Evolutionary conservation across 2,888 invertebrate genomes (phyloP).

Genomic region (Melieria omissa): DNA sequence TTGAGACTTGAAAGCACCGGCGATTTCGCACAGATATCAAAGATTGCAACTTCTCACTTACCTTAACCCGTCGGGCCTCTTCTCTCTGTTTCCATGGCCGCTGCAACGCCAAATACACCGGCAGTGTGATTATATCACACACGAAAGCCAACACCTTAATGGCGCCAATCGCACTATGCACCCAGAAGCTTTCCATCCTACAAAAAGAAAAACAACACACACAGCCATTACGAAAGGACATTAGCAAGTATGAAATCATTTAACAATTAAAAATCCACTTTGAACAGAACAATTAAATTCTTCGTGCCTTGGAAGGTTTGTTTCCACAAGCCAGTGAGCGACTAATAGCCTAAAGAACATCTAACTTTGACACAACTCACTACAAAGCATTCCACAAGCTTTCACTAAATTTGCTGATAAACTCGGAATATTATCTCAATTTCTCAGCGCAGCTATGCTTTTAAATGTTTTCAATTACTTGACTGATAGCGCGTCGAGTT

Average conservation of each 20-base stretch:
- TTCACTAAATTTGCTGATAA: too few species aligned
- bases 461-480: too few species aligned
- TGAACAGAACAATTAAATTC: too few species aligned
- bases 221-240: conserved; percentile 28
- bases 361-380: too few species aligned
- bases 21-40: background rate
- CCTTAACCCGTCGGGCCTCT: conserved; percentile 82
- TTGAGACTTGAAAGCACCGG: background rate
- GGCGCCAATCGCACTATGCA: conserved; percentile 78
- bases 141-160: conserved; percentile 85
- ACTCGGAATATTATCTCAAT: too few species aligned
- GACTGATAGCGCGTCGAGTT: too few species aligned
- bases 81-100: conserved; percentile 87
- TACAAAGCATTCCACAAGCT: too few species aligned
- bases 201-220: conserved; percentile 46
- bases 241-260: background rate
- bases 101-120: conserved; percentile 88
- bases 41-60: conserved; percentile 60
- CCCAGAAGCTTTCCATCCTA: conserved; percentile 76
- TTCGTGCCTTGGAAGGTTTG: too few species aligned
- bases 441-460: too few species aligned
- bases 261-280: background rate
- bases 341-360: too few species aligned
- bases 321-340: too few species aligned
- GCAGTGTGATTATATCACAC: conserved; percentile 90